Conservation (phyloP, 2,797 vertebrate species). For the Vireo griseus region DNA sequence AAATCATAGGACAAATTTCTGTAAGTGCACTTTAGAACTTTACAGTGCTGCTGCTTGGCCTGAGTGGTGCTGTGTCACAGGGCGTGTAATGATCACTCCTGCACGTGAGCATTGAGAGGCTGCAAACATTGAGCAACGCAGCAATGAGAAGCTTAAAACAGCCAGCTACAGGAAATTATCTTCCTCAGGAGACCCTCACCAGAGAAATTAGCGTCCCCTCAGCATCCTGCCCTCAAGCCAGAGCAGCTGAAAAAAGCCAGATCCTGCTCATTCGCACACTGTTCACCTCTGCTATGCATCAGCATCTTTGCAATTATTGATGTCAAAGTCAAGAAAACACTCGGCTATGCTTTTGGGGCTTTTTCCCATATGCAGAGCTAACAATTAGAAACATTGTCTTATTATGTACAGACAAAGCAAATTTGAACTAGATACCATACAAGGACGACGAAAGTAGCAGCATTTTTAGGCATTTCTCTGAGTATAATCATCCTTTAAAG, state of each 20-base stretch:
- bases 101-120: accelerated
- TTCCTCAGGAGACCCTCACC: background rate
- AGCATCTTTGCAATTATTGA: background rate
- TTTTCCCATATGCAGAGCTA: background rate
- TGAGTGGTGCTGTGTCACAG: background rate
- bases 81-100: accelerated
- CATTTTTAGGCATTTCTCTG: background rate
- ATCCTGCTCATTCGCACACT: background rate
- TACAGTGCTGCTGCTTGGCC: background rate
- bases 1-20: background rate
- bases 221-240: background rate
- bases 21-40: background rate
- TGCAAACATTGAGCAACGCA: background rate
- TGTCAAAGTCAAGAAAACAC: background rate
- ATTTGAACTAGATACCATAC: background rate
- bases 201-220: background rate
- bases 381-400: background rate
- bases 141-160: accelerated
- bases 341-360: background rate
- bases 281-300: background rate
- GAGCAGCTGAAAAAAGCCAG: background rate
- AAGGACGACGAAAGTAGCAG: background rate
- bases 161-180: background rate
- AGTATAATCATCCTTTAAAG: background rate
- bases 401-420: background rate